A percentile compares a stretch with the other conserved stretches of the same genome.
Evolutionary conservation across 2,113 vertebrate species (phyloP).

Genomic region (Ictidomys tridecemlineatus): DNA sequence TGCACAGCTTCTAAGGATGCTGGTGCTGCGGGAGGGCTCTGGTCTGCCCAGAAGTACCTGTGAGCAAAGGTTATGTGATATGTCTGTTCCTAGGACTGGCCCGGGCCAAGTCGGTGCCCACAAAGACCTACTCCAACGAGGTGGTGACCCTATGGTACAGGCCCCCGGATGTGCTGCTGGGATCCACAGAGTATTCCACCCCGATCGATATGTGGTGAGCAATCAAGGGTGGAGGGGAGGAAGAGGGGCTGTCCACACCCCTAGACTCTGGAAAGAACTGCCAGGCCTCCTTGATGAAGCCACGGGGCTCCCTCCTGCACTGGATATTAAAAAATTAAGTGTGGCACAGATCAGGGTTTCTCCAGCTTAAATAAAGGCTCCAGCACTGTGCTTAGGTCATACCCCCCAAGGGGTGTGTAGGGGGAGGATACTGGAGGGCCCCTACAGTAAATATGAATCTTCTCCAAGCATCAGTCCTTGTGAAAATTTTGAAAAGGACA

Average conservation of each 20-base stretch:
- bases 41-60: not conserved
- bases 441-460: not conserved
- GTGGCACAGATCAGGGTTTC: not conserved
- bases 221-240: too few relatives aligned
- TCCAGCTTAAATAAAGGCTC: not conserved
- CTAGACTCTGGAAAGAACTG: not conserved
- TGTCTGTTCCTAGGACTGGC: conserved; percentile 90
- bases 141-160: conserved; percentile 98
- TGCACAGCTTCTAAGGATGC: fast-evolving
- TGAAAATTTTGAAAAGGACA: not conserved
- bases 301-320: not conserved
- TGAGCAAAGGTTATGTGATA: not conserved
- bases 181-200: conserved; percentile 97
- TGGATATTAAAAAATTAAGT: not conserved
- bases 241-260: not conserved
- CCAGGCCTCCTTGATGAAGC: not conserved
- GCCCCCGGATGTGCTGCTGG: conserved; percentile 96
- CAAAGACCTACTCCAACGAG: conserved; percentile 98
- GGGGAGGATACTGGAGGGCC: not conserved
- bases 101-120: conserved; percentile 97
- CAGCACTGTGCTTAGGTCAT: not conserved
- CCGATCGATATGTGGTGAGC: conserved; percentile 98
- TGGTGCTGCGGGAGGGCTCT: fast-evolving
- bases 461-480: not conserved
- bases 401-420: fast-evolving